Evolutionary conservation across 2,888 invertebrate species (phyloP).

Genomic region (Stenchaetothrips biformis): DNA sequence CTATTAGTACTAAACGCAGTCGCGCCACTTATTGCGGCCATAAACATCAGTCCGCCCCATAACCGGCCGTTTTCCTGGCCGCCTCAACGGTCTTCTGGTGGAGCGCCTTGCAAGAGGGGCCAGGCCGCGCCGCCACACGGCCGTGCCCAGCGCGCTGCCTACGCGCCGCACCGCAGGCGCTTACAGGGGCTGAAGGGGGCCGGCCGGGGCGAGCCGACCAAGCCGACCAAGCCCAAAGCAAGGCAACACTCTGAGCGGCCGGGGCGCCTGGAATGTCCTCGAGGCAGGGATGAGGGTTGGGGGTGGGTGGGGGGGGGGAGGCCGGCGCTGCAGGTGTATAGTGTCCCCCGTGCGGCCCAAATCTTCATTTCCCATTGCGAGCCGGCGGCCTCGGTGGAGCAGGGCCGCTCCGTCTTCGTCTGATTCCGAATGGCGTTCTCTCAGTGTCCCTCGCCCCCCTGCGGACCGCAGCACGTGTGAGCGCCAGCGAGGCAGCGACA

Average conservation of each 20-base stretch:
- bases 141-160: too few species aligned
- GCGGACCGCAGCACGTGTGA: background rate
- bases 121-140: too few species aligned
- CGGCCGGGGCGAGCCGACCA: background rate
- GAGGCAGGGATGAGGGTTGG: background rate
- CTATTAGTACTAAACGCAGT: too few species aligned
- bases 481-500: too few species aligned
- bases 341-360: background rate
- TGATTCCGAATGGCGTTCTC: background rate
- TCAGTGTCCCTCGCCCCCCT: background rate
- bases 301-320: background rate
- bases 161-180: background rate
- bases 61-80: too few species aligned
- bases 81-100: too few species aligned
- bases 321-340: background rate
- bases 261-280: background rate
- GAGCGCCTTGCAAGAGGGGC: background rate
- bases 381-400: background rate
- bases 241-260: background rate
- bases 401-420: background rate
- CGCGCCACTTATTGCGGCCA: too few species aligned
- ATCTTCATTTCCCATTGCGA: background rate
- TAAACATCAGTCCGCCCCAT: too few species aligned
- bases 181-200: background rate
- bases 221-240: background rate